Conservation (phyloP, 1,140 invertebrate genomes). For the Brachionus paranguensis region DNA sequence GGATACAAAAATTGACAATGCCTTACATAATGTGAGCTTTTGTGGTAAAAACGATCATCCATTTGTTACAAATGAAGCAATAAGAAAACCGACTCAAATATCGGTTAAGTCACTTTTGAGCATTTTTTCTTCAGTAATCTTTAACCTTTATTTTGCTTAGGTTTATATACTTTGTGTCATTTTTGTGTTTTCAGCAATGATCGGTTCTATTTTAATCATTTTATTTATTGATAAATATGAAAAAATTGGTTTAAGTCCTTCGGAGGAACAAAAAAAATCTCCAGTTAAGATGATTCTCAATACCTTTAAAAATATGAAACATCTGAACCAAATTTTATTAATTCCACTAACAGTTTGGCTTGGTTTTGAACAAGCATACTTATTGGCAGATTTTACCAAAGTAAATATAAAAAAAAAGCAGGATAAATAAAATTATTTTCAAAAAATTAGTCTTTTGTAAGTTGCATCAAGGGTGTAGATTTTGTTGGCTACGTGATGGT, state of each 20-base stretch:
- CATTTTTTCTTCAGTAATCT: neutral
- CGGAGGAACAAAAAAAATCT: constrained; percentile 37
- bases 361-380: constrained; percentile 92
- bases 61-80: neutral
- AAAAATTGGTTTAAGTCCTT: constrained; percentile 41
- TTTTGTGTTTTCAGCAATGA: constrained; percentile 74
- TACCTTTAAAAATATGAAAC: constrained; percentile 63
- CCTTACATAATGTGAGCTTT: neutral
- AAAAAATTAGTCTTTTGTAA: constrained; percentile 42
- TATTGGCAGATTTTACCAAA: constrained; percentile 85
- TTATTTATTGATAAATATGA: constrained; percentile 70
- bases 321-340: constrained; percentile 74
- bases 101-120: constrained; percentile 37
- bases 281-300: neutral
- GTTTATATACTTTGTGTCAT: constrained; percentile 71
- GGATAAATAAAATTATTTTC: neutral
- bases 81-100: constrained; percentile 27
- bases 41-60: neutral
- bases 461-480: constrained; percentile 63
- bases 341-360: constrained; percentile 92
- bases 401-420: constrained; percentile 45
- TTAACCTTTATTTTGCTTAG: neutral
- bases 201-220: constrained; percentile 76
- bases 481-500: constrained; percentile 91
- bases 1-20: neutral